Base-by-base conservation (phyloP, 2,888 invertebrate genomes). In the Escarpia spicata region DNA sequence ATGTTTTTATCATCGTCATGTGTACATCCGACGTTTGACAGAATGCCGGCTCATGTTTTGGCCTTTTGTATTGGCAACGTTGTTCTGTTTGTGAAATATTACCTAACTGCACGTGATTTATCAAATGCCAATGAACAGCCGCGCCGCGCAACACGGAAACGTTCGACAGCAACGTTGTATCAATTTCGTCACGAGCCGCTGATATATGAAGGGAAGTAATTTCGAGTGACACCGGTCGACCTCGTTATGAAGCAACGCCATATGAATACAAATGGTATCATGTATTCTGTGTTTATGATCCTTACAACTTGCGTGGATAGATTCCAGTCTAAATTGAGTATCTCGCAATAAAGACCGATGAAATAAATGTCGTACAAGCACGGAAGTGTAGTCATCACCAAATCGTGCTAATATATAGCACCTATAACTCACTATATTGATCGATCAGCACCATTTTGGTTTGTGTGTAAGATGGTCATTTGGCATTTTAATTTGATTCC, bases 1-100 rank as follows among this genome's bases (percentile, higher is more conserved):
- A 26, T 75, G 75, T 75, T 75, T 75, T 75, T 75, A 75, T 75
- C 75, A 75, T n/a, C n/a, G 75, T 75, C 75, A 75, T 3, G 75
- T 75, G 75, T 75, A 75, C 75, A 75, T 75, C 75, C 75, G 75
- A 75, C 75, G 75, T 75, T 75, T 75, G 75, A 75, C 75, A 75
- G 75, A 26, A 75, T 6, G 75, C 75, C 75, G 19, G 19, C 75
- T 26, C 19, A 26, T 1, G 75, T 26, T 19, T 4, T n/a, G 15
- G 19, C 75, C 19, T 75, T 75, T 75, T 75, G 75, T 75, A 26
- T 75, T 75, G 26, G 6, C 75, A 75, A 75, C 75, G 75, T 75
- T n/a, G 75, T 75, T 75, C 75, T 4, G 75, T 26, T 26, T n/a
- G 75, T 75, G 75, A 75, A 75, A 75, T 75, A 75, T 75, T 75